Evolutionary conservation across 1,140 invertebrate genomes (phyloP).

Genomic region (Drosophila azteca): DNA sequence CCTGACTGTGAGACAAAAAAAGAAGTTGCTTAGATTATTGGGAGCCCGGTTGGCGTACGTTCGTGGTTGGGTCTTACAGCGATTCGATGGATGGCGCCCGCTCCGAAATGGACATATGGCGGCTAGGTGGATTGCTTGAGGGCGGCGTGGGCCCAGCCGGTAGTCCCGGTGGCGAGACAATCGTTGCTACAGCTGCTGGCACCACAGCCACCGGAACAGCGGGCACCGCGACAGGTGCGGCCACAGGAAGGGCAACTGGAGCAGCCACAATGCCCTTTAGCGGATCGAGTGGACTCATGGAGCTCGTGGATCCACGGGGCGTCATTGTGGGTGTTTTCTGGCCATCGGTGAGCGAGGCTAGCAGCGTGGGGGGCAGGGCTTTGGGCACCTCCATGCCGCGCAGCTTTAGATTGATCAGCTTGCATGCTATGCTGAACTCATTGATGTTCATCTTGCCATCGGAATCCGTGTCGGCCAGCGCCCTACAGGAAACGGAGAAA

Average conservation of each 20-base stretch:
- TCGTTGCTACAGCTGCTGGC: slow-evolving; percentile 35
- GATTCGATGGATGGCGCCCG: slow-evolving; percentile 84
- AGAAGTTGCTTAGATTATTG: not conserved
- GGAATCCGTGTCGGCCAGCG: slow-evolving; percentile 96
- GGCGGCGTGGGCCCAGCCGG: slow-evolving; percentile 77
- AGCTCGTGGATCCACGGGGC: slow-evolving; percentile 71
- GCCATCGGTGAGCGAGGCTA: slow-evolving; percentile 86
- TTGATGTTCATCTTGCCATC: slow-evolving; percentile 98
- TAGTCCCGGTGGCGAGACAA: slow-evolving; percentile 66
- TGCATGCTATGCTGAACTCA: slow-evolving; percentile 99
- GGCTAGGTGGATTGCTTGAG: slow-evolving; percentile 83
- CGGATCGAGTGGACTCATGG: slow-evolving; percentile 76
- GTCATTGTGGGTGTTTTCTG: slow-evolving; percentile 72
- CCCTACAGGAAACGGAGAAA: slow-evolving; percentile 86
- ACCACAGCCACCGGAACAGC: slow-evolving; percentile 23
- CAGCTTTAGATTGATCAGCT: slow-evolving; percentile 97
- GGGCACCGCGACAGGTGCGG: slow-evolving; percentile 35
- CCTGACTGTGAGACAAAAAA: slow-evolving; percentile 66
- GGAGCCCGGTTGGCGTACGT: not conserved
- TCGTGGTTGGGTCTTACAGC: slow-evolving; percentile 73
- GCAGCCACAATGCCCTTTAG: slow-evolving; percentile 58
- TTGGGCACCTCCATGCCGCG: slow-evolving; percentile 95
- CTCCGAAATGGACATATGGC: slow-evolving; percentile 83
- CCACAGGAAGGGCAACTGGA: slow-evolving; percentile 39
- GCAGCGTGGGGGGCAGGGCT: slow-evolving; percentile 90